Conservation (phyloP, 2,888 invertebrate genomes). For the Teleiodes luculella region DNA sequence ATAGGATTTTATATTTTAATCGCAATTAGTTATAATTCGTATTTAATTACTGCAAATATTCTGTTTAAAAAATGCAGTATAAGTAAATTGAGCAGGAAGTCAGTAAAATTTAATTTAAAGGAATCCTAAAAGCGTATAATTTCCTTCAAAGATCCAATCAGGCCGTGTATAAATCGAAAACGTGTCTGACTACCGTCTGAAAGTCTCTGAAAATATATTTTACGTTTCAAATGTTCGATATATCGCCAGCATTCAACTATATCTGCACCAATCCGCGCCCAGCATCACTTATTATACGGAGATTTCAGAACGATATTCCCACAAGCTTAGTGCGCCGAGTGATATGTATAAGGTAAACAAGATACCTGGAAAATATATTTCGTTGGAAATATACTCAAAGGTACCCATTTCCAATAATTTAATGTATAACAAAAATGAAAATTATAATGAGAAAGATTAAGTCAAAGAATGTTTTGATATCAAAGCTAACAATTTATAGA, state of each 20-base stretch:
- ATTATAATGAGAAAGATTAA: too few relatives aligned
- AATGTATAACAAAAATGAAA: too few relatives aligned
- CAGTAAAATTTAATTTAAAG: too few relatives aligned
- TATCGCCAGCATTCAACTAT: neutral
- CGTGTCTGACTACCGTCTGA: constrained; percentile 1
- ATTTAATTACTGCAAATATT: too few relatives aligned
- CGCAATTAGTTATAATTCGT: too few relatives aligned
- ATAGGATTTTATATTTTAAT: too few relatives aligned
- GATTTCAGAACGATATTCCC: neutral
- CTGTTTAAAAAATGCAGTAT: too few relatives aligned
- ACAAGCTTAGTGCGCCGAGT: neutral
- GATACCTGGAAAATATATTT: neutral
- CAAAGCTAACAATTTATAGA: too few relatives aligned
- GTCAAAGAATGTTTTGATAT: too few relatives aligned
- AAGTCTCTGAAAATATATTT: neutral
- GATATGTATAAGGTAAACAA: neutral
- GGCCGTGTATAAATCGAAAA: neutral
- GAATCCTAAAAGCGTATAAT: neutral
- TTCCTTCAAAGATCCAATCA: neutral
- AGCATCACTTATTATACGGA: neutral
- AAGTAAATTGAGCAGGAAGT: too few relatives aligned
- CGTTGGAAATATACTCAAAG: too few relatives aligned
- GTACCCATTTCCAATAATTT: too few relatives aligned
- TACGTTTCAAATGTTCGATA: neutral
- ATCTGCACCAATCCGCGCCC: neutral